Percentiles rank a stretch among this genome's conserved stretches.
phyloP scores from a whole-genome alignment of 2,888 invertebrate species.

The Meteorus cinctellus region DNA sequence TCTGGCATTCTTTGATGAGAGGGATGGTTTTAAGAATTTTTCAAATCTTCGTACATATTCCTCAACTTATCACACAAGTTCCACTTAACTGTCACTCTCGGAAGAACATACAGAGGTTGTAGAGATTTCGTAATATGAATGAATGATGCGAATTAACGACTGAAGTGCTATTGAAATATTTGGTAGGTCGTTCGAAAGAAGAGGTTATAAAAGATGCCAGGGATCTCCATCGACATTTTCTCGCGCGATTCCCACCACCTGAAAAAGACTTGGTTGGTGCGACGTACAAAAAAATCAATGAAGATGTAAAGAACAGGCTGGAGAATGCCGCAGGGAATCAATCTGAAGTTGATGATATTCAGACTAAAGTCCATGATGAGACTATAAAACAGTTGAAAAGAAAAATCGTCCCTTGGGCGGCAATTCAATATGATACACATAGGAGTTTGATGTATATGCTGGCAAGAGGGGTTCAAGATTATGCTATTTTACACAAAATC shows the following conservation, averaged over 20 bases:
- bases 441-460: constrained; percentile 83
- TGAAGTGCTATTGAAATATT: constrained; percentile 16
- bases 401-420: constrained; percentile 82
- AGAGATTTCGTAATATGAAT: too few relatives aligned
- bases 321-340: constrained; percentile 69
- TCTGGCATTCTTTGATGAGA: too few relatives aligned
- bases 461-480: constrained; percentile 83
- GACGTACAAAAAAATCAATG: constrained; percentile 70
- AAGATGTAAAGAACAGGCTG: constrained; percentile 44
- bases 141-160: background rate
- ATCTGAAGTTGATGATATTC: constrained; percentile 58
- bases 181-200: constrained; percentile 69
- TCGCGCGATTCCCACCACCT: constrained; percentile 79
- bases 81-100: too few relatives aligned
- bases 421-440: constrained; percentile 80
- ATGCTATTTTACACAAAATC: constrained; percentile 81
- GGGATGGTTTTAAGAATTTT: too few relatives aligned
- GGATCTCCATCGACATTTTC: constrained; percentile 77
- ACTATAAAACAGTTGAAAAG: constrained; percentile 77
- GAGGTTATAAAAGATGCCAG: constrained; percentile 76
- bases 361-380: constrained; percentile 72
- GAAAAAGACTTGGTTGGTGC: constrained; percentile 76
- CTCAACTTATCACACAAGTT: too few relatives aligned
- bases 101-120: too few relatives aligned
- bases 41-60: too few relatives aligned